These are phyloP conservation scores for Nomada hirtipes DNA, from an alignment of 2,888 invertebrate species.

Conservation along the genomic window DNA sequence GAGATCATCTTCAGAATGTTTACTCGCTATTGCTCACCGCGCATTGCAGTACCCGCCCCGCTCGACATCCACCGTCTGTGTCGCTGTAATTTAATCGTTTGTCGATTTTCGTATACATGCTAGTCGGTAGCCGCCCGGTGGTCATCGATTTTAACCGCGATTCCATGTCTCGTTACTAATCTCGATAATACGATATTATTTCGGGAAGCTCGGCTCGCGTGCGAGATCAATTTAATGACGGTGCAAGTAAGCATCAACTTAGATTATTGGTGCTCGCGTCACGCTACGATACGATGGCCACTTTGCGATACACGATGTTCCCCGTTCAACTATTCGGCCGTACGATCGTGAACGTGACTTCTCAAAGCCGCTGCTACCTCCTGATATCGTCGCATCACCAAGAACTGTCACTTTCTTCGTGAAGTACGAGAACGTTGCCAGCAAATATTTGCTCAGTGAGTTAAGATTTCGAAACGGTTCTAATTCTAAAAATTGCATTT, in stretches of 20 bases:
- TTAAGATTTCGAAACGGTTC: constrained; percentile 46
- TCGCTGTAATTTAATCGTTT: constrained; percentile 25
- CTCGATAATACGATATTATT: constrained; percentile 41
- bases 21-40: constrained; percentile 6
- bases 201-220: constrained; percentile 40
- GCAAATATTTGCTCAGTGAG: constrained; percentile 59
- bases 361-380: constrained; percentile 4
- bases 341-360: constrained; percentile 38
- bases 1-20: constrained; percentile 37
- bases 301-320: constrained; percentile 31
- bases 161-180: constrained; percentile 39
- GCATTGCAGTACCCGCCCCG: not conserved
- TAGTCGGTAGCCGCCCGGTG: constrained; percentile 8
- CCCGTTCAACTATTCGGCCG: constrained; percentile 7
- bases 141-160: constrained; percentile 44
- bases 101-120: constrained; percentile 30
- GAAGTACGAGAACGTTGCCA: constrained; percentile 53
- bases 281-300: constrained; percentile 28
- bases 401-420: constrained; percentile 58
- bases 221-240: constrained; percentile 36
- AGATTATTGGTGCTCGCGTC: constrained; percentile 35
- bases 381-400: constrained; percentile 18
- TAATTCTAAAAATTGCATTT: constrained; percentile 53
- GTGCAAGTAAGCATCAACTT: constrained; percentile 27
- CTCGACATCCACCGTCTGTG: not conserved